Base-by-base conservation (phyloP, 1,140 invertebrate species). In the Caenorhabditis elegans region DNA sequence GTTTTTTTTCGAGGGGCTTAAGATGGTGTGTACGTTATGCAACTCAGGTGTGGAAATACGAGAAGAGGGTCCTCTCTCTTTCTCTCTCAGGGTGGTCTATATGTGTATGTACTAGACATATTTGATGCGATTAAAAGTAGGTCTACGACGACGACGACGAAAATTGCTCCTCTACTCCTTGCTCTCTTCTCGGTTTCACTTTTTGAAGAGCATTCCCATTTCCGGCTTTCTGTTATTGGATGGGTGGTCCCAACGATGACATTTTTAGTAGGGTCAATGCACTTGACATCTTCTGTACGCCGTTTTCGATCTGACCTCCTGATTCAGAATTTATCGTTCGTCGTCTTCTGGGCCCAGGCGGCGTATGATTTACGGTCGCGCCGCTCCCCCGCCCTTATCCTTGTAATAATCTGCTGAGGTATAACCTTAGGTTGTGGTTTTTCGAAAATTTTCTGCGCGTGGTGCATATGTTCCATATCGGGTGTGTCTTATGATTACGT, bases 311-410 rank as follows among this genome's bases (percentile, higher is more conserved):
- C 53, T 70, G 60, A 70, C 60, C 34, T 70, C 22, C 34, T 70
- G 60, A 70, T 70, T 70, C 60, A 70, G 60, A 70, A 70, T 70
- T 70, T 70, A 70, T 70, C 60, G 60, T 70, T n/a, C 60, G 36
- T 26, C 60, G 60, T 70, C n/a, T 70, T 70, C 60, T 70, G 60
- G 60, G 60, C 60, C 11, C 60, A 70, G 60, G 60, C 60, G 60
- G 60, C 60, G 34, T 34, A 70, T 70, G 60, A 70, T 70, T 70
- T 70, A 70, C 60, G 60, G 60, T n/a, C 60, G 60, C 60, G 31
- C 43, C 60, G 60, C 60, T 39, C 60, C 34, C 60, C 10, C n/a
- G 34, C 60, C 34, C 60, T 70, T 70, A 70, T 70, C 60, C 60
- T 70, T 70, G 60, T 70, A 70, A 70, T 70, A 70, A 70, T 70